Evolutionary conservation across 2,888 invertebrate species (phyloP).

Genomic region (Alloplasta piceator): DNA sequence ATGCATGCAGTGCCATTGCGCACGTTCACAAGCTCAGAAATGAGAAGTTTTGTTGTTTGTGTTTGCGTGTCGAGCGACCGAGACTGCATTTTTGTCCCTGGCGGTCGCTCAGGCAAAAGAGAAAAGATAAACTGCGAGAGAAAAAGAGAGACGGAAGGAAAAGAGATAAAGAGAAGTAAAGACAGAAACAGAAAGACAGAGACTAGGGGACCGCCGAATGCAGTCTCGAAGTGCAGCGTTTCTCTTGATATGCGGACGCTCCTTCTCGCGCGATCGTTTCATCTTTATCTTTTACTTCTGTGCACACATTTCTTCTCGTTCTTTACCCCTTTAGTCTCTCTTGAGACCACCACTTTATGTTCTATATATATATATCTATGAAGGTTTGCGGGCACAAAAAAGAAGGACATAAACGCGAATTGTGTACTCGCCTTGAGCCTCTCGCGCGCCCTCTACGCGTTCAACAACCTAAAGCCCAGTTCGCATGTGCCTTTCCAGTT

Average conservation of each 20-base stretch:
- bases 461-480: too few relatives aligned
- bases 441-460: not conserved
- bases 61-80: slow-evolving; percentile 24
- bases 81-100: slow-evolving; percentile 60
- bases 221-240: slow-evolving; percentile 22
- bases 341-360: slow-evolving; percentile 10
- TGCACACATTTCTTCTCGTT: slow-evolving; percentile 5
- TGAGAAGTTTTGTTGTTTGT: slow-evolving; percentile 47
- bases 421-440: not conserved
- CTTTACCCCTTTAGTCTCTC: not conserved
- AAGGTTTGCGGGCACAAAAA: not conserved
- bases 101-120: not conserved
- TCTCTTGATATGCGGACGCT: not conserved
- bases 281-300: slow-evolving; percentile 23
- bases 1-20: slow-evolving; percentile 8
- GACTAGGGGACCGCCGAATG: slow-evolving; percentile 16
- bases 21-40: slow-evolving; percentile 37
- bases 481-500: too few relatives aligned
- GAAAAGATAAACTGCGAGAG: slow-evolving; percentile 2
- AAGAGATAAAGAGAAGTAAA: slow-evolving; percentile 4
- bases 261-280: slow-evolving; percentile 14
- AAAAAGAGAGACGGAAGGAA: slow-evolving; percentile 1
- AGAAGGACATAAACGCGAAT: not conserved
- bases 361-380: not conserved
- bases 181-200: slow-evolving; percentile 9